These are phyloP conservation scores for Lysiphlebus fabarum DNA, from an alignment of 1,140 invertebrate genomes.

Conservation along the genomic window DNA sequence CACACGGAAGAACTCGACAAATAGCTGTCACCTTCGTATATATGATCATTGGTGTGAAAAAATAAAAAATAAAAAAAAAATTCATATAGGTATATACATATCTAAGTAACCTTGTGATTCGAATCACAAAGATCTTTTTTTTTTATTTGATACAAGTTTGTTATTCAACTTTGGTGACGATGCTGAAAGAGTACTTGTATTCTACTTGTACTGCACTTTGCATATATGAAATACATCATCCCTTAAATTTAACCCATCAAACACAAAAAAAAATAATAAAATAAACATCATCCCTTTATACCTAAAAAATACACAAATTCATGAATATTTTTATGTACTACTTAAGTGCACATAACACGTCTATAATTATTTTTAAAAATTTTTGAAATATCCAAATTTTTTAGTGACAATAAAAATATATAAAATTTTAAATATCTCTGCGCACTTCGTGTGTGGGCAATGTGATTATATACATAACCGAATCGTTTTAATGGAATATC, in stretches of 20 bases:
- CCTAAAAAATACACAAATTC: neutral
- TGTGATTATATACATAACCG: constrained; percentile 15
- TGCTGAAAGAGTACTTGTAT: constrained; percentile 13
- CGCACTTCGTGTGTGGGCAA: constrained; percentile 29
- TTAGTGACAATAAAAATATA: constrained; percentile 19
- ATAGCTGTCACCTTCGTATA: constrained; percentile 19
- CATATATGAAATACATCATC: constrained; percentile 35
- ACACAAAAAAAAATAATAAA: too few relatives aligned
- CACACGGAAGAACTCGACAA: constrained; percentile 6
- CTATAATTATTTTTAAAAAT: neutral
- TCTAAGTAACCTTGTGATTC: too few relatives aligned
- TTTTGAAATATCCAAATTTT: constrained; percentile 5
- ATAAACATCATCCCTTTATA: constrained; percentile 3
- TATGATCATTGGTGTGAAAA: constrained; percentile 23
- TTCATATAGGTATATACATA: too few relatives aligned
- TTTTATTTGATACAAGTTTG: constrained; percentile 38
- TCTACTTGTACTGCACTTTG: constrained; percentile 37
- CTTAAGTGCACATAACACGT: too few relatives aligned
- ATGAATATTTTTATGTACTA: too few relatives aligned
- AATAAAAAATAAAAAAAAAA: constrained; percentile 25
- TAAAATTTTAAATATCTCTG: constrained; percentile 13
- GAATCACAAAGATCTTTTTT: constrained; percentile 42
- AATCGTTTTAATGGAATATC: constrained; percentile 19
- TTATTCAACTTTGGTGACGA: constrained; percentile 26
- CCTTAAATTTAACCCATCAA: constrained; percentile 8